Percentiles rank a stretch among this genome's conserved stretches.
Evolutionary conservation across 2,113 vertebrate genomes (phyloP).

Genomic region (Macaca fascicularis): DNA sequence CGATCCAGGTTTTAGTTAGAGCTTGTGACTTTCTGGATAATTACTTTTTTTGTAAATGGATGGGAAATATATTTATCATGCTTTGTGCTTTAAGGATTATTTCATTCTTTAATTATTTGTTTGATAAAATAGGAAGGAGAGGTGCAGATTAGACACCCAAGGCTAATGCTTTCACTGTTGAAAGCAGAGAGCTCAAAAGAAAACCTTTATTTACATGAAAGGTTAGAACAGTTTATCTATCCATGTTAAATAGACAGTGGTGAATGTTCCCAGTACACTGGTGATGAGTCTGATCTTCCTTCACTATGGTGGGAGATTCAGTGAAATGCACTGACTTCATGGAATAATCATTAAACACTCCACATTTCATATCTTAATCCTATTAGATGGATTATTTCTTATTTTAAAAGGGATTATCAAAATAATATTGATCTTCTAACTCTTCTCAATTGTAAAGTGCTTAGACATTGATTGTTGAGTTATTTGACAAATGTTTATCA

Average conservation of each 20-base stretch:
- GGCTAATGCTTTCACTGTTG: background rate
- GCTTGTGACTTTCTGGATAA: slow-evolving; percentile 42
- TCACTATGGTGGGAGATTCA: background rate
- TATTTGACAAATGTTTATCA: background rate
- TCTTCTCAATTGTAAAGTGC: background rate
- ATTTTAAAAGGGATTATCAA: background rate
- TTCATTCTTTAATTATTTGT: slow-evolving; percentile 52
- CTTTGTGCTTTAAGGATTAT: slow-evolving; percentile 9
- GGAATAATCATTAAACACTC: background rate
- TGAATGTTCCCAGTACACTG: background rate
- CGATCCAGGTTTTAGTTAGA: background rate
- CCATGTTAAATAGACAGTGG: background rate
- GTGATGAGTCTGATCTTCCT: background rate
- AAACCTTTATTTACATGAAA: background rate
- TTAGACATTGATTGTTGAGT: background rate
- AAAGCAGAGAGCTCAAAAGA: background rate
- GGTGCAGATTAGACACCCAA: background rate
- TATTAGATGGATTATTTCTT: background rate
- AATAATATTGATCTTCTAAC: background rate
- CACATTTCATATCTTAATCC: background rate
- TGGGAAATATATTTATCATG: slow-evolving; percentile 26
- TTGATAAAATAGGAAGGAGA: slow-evolving; percentile 4
- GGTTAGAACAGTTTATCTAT: background rate
- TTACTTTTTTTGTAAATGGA: slow-evolving; percentile 23
- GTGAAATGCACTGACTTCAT: background rate